phyloP scores from a whole-genome alignment of 2,113 vertebrate genomes.

The Tetraodon nigroviridis region DNA sequence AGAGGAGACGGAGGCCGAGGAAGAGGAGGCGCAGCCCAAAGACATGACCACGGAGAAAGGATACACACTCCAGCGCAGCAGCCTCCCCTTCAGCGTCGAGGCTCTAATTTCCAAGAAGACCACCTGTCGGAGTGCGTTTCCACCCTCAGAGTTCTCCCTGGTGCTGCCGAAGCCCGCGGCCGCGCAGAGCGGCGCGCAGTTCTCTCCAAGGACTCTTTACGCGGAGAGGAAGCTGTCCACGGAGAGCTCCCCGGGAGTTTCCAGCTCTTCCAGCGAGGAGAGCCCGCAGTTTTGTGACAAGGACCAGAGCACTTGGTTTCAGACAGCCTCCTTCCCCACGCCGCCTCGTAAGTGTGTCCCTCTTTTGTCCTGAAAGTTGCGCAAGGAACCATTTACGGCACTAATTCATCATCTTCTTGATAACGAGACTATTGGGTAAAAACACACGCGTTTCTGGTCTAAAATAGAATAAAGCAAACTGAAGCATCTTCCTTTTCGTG shows the following conservation, averaged over 20 bases:
- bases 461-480: too few relatives aligned
- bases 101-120: conserved; percentile 77
- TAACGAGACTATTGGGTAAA: too few relatives aligned
- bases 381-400: too few relatives aligned
- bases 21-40: conserved; percentile 65
- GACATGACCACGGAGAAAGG: conserved; percentile 66
- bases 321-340: conserved; percentile 66
- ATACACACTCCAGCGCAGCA: conserved; percentile 64
- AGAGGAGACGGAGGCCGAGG: conserved; percentile 63
- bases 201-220: conserved; percentile 70
- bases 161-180: conserved; percentile 44
- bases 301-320: conserved; percentile 72
- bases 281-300: conserved; percentile 67
- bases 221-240: conserved; percentile 57
- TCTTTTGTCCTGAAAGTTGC: too few relatives aligned
- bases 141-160: conserved; percentile 45
- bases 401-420: too few relatives aligned
- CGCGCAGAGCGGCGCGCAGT: conserved; percentile 46
- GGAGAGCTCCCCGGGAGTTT: conserved; percentile 59
- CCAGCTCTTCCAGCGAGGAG: conserved; percentile 58
- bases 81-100: conserved; percentile 81
- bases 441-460: too few relatives aligned
- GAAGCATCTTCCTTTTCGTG: too few relatives aligned
- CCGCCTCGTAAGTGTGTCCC: conserved; percentile 70
- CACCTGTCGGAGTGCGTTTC: conserved; percentile 67